Base-by-base conservation (phyloP, 2,113 vertebrate species). In the Sminthopsis crassicaudata region DNA sequence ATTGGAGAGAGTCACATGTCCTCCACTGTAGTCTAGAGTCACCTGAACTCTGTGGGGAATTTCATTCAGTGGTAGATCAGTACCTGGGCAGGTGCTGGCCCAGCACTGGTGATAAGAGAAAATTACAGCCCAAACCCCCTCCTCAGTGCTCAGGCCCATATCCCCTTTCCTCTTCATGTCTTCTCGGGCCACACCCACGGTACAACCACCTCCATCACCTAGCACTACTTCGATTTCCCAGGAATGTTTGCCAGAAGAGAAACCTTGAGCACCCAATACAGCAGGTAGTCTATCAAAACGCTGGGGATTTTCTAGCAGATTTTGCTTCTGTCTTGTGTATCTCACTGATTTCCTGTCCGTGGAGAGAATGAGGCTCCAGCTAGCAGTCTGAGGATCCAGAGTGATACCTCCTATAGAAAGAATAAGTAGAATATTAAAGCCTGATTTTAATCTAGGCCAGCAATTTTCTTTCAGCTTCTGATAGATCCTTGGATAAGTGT, bases 221-320 rank as follows among this genome's bases (percentile, higher is more conserved):
- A 99, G 97, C 42, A 97, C 98, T 76, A 99, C 96, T 0, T 98
- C 96, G 48, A 99, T 96, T 0, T 98, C 98, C 99, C 99, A 99
- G 96, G 76, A 93, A 95, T 98, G 98, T 76, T 96, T 98, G 30
- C 98, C 98, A 0, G 98, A 98, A 48, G 92, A 96, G 94, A 98
- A 99, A 54, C 98, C 97, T 0, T 91, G 95, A 0, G 97, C 95
- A 25, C 97, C 99, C 89, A 98, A 96, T 57, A 98, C 98, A 1
- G 95, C 98, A 50, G 98, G 91, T 3, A 98, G 93, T 2, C 46
- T 95, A 30, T 95, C 95, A 53, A 98, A 98, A 84, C 98, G 97
- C 84, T 98, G 98, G 0, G 98, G 97, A 90, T 98, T 98, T 96
- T 98, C 96, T 0, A 98, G 98, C 50, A 98, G 91, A 23, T 25